phyloP scores from a whole-genome alignment of 2,797 vertebrate genomes.

The Salarias fasciatus region DNA sequence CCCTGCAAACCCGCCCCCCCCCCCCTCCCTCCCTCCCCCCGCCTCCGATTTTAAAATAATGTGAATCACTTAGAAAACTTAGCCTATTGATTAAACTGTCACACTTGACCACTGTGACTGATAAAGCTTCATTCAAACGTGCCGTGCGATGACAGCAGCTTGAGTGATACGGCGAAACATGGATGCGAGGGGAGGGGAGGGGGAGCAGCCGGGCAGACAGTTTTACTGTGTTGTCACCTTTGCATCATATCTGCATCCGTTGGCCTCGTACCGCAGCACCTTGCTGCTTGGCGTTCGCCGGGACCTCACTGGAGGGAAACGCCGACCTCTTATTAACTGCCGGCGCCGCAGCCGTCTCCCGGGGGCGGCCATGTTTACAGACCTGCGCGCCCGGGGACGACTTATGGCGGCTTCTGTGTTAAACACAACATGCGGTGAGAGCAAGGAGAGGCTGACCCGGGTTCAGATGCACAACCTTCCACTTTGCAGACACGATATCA shows the following conservation, averaged over 20 bases:
- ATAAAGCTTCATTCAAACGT: slow-evolving; percentile 79
- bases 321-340: slow-evolving; percentile 47
- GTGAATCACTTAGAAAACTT: slow-evolving; percentile 53
- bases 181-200: slow-evolving; percentile 38
- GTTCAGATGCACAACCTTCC: slow-evolving; percentile 9
- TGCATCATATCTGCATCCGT: slow-evolving; percentile 64
- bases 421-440: not conserved
- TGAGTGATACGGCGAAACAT: slow-evolving; percentile 64
- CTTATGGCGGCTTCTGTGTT: slow-evolving; percentile 9
- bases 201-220: not conserved
- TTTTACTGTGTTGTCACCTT: slow-evolving; percentile 50
- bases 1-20: not conserved
- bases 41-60: slow-evolving; percentile 62
- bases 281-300: too few species aligned
- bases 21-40: not conserved
- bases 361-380: slow-evolving; percentile 38
- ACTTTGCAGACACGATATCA: too few species aligned
- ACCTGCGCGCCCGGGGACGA: slow-evolving; percentile 19
- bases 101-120: slow-evolving; percentile 71
- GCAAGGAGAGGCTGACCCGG: slow-evolving; percentile 5
- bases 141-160: slow-evolving; percentile 56
- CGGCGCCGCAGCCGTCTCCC: slow-evolving; percentile 33
- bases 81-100: slow-evolving; percentile 80
- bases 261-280: slow-evolving; percentile 14
- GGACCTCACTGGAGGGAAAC: slow-evolving; percentile 35